These are phyloP conservation scores for Stichopus horrens DNA, from an alignment of 53 echinoderm and acorn worm genomes.

Conservation along the genomic window DNA sequence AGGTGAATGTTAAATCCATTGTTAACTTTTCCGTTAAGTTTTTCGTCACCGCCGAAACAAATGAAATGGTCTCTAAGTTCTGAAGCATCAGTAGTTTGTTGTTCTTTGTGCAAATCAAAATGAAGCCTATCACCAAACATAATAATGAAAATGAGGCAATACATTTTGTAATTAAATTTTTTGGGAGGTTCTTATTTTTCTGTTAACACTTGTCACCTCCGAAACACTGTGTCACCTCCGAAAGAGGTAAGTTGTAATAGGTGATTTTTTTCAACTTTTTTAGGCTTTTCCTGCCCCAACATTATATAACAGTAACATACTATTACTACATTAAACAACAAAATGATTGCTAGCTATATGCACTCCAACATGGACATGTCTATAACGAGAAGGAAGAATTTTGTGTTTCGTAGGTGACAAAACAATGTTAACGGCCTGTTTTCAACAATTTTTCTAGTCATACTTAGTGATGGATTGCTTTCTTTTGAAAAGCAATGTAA, in stretches of 20 bases:
- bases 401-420: slow-evolving; percentile 36
- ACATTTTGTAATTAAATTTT: neutral
- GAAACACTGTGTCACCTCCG: slow-evolving; percentile 44
- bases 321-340: neutral
- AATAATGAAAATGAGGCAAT: neutral
- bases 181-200: slow-evolving; percentile 25
- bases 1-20: slow-evolving; percentile 2
- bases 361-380: neutral
- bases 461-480: neutral
- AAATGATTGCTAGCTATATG: neutral
- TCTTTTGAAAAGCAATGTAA: slow-evolving; percentile 3
- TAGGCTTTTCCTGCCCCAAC: no score
- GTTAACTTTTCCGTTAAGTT: slow-evolving; percentile 49
- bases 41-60: slow-evolving; percentile 43
- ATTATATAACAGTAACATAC: no score
- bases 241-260: slow-evolving; percentile 20
- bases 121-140: neutral
- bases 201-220: slow-evolving; percentile 44
- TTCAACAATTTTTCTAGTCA: neutral
- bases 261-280: neutral
- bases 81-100: neutral
- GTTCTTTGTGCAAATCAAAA: neutral
- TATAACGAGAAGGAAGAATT: neutral
- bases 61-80: neutral
- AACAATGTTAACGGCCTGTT: slow-evolving; percentile 13